phyloP scores from a whole-genome alignment of 2,797 vertebrate species.

The Paramormyrops hopkinsi region DNA sequence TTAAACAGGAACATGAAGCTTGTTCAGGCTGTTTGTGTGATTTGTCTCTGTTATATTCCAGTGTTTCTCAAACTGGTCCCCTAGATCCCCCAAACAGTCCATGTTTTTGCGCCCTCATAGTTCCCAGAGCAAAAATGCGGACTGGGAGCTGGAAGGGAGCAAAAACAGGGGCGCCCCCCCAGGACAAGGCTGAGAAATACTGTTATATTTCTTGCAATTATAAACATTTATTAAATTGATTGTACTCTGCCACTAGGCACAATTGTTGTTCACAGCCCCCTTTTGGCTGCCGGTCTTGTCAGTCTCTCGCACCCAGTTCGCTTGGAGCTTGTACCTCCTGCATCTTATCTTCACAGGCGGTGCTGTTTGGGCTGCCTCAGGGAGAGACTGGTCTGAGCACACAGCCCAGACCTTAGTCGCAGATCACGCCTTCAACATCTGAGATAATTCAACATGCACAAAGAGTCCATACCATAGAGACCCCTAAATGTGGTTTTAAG shows the following conservation, averaged over 20 bases:
- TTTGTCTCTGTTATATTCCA: not conserved
- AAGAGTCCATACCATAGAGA: not conserved
- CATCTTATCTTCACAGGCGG: not conserved
- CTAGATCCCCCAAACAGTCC: not conserved
- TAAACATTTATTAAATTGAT: not conserved
- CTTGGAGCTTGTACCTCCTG: not conserved
- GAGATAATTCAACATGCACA: not conserved
- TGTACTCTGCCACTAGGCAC: not conserved
- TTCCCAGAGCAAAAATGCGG: not conserved
- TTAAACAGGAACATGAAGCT: not conserved
- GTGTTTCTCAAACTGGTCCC: not conserved
- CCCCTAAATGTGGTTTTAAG: not conserved
- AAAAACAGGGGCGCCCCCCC: not conserved
- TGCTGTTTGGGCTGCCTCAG: not conserved
- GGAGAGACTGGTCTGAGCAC: not conserved
- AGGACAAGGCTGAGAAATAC: not conserved
- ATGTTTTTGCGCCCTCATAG: not conserved
- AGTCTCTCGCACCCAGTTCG: not conserved
- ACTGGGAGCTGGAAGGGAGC: not conserved
- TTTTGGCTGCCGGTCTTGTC: not conserved
- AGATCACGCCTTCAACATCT: not conserved
- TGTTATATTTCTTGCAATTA: not conserved
- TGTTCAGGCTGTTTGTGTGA: not conserved
- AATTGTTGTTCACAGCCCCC: not conserved
- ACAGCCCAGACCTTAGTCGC: not conserved